These are phyloP conservation scores for Caracal caracal DNA, from an alignment of 2,113 vertebrate species.

Conservation along the genomic window DNA sequence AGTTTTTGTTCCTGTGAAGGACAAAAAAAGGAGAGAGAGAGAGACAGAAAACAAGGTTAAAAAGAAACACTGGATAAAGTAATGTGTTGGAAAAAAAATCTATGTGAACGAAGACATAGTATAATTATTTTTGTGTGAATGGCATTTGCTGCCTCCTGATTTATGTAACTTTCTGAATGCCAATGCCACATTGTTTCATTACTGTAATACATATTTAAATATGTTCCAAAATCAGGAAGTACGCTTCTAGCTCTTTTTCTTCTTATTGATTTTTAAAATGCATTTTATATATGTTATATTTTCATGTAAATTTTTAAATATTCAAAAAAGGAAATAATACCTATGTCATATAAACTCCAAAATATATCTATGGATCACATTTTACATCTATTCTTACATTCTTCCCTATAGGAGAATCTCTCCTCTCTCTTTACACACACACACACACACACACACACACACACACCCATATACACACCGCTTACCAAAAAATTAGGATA, in stretches of 20 bases:
- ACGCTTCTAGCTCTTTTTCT: background rate
- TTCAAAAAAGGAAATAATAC: background rate
- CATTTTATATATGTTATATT: background rate
- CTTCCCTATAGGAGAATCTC: background rate
- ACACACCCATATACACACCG: background rate
- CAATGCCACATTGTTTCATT: background rate
- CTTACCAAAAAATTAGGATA: background rate
- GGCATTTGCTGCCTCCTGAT: background rate
- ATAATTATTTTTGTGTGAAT: constrained; percentile 17
- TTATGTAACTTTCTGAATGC: background rate
- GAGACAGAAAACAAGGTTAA: background rate
- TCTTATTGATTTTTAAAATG: background rate
- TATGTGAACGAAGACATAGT: background rate
- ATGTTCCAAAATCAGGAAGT: background rate
- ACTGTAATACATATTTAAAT: background rate
- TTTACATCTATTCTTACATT: background rate
- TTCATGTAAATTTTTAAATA: background rate
- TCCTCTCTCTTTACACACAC: background rate
- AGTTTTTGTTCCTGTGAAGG: background rate
- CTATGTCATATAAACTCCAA: background rate
- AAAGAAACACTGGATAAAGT: background rate
- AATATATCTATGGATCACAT: background rate
- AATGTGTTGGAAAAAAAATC: background rate
- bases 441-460: background rate
- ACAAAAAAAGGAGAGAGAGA: background rate